Evolutionary conservation across 2,113 vertebrate species (phyloP).

Genomic region (Apodemus speciosus): DNA sequence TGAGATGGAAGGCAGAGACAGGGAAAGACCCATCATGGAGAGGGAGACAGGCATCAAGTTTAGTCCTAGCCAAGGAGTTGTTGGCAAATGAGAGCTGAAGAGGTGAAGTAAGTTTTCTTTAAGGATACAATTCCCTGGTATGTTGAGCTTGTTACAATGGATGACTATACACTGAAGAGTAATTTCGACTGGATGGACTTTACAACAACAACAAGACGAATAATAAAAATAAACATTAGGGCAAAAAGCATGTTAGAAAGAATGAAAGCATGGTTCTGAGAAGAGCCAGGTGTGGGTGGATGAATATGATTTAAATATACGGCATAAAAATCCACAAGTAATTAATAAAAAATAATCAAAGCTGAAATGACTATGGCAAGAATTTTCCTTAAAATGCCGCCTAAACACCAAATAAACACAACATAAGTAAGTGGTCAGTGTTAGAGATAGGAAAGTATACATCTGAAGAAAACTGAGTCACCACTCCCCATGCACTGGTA

Average conservation of each 20-base stretch:
- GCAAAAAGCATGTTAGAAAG: neutral
- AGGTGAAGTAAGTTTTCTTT: neutral
- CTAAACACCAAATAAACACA: neutral
- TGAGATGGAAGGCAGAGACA: neutral
- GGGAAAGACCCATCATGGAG: neutral
- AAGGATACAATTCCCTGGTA: neutral
- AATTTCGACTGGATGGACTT: neutral
- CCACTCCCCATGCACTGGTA: neutral
- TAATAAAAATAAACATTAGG: neutral
- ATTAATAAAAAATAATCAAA: neutral
- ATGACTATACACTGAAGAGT: neutral
- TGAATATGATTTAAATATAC: neutral
- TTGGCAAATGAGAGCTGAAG: neutral
- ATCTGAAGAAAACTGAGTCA: neutral
- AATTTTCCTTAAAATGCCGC: neutral
- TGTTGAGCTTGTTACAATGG: neutral
- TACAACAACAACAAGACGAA: neutral
- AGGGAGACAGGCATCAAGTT: neutral
- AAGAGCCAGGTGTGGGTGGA: neutral
- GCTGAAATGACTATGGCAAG: neutral
- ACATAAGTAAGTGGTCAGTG: neutral
- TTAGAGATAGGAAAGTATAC: neutral
- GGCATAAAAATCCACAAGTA: neutral
- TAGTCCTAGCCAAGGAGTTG: neutral
- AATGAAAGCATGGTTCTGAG: neutral